Conservation (phyloP, 1,140 invertebrate genomes). For the Berghia stephanieae region DNA sequence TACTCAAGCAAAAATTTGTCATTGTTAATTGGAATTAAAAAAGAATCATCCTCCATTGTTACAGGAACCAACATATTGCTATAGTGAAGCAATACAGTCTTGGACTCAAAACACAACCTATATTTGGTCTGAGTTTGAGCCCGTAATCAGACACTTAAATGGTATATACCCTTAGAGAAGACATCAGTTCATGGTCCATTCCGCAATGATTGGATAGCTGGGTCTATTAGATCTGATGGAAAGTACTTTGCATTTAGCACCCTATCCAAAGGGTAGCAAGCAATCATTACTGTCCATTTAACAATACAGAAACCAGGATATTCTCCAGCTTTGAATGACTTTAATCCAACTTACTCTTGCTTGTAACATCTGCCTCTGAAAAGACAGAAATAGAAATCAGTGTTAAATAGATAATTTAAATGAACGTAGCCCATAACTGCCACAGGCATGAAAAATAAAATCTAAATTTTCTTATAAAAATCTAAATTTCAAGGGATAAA, state of each 20-base stretch:
- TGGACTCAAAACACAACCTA: neutral
- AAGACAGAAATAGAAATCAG: neutral
- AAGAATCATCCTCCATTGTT: no score
- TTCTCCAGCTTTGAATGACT: neutral
- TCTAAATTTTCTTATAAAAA: neutral
- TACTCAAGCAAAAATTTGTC: no score
- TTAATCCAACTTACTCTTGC: conserved; percentile 30
- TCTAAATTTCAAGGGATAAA: neutral
- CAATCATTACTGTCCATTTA: no score
- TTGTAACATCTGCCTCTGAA: conserved; percentile 31
- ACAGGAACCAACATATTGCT: no score
- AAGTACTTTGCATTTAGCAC: no score
- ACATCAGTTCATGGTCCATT: conserved; percentile 12
- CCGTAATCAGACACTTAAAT: neutral
- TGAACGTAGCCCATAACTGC: neutral
- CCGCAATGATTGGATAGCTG: no score
- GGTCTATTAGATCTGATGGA: no score
- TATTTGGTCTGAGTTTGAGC: neutral
- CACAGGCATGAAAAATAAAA: conserved; percentile 21
- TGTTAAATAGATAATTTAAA: neutral
- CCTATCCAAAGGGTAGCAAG: no score
- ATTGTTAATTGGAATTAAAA: no score
- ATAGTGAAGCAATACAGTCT: neutral
- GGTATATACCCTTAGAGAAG: neutral
- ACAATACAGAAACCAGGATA: neutral